These are phyloP conservation scores for Plusia festucae DNA, from an alignment of 2,888 invertebrate species.

Conservation along the genomic window DNA sequence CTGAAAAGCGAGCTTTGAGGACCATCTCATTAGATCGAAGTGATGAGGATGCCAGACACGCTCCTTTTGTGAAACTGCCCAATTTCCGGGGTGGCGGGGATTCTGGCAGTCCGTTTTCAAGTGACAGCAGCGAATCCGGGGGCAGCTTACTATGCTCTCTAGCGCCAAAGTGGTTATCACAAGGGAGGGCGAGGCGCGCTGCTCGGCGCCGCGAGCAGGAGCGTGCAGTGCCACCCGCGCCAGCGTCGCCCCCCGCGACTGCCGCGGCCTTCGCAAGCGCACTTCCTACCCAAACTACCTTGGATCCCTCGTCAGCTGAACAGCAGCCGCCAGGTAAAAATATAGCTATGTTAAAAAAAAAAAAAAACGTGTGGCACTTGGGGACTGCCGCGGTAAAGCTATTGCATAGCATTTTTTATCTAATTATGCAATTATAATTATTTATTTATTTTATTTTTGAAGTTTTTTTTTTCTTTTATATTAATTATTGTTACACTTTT, in stretches of 20 bases:
- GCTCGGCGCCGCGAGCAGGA: slow-evolving; percentile 59
- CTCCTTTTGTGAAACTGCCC: slow-evolving; percentile 29
- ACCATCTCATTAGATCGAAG: slow-evolving; percentile 35
- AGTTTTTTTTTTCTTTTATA: too few species aligned
- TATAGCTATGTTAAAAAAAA: background rate
- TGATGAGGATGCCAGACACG: slow-evolving; percentile 28
- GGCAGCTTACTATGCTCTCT: slow-evolving; percentile 78
- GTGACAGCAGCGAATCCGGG: slow-evolving; percentile 77
- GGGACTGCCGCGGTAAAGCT: too few species aligned
- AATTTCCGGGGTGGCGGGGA: slow-evolving; percentile 37
- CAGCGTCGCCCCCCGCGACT: slow-evolving; percentile 48
- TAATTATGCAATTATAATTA: too few species aligned
- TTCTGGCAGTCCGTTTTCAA: slow-evolving; percentile 61
- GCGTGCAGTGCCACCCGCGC: slow-evolving; percentile 53
- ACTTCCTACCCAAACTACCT: background rate
- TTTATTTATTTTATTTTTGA: too few species aligned
- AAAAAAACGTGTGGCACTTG: too few species aligned
- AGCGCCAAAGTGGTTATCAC: slow-evolving; percentile 80
- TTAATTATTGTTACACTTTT: too few species aligned
- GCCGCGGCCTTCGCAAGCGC: slow-evolving; percentile 6
- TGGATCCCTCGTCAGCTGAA: slow-evolving; percentile 1
- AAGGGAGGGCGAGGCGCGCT: slow-evolving; percentile 56
- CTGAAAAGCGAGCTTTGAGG: slow-evolving; percentile 24
- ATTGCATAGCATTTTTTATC: too few species aligned
- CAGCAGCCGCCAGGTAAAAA: slow-evolving; percentile 38